Evolutionary conservation across 2,888 invertebrate species (phyloP).

Genomic region (Patella ulyssiponensis): DNA sequence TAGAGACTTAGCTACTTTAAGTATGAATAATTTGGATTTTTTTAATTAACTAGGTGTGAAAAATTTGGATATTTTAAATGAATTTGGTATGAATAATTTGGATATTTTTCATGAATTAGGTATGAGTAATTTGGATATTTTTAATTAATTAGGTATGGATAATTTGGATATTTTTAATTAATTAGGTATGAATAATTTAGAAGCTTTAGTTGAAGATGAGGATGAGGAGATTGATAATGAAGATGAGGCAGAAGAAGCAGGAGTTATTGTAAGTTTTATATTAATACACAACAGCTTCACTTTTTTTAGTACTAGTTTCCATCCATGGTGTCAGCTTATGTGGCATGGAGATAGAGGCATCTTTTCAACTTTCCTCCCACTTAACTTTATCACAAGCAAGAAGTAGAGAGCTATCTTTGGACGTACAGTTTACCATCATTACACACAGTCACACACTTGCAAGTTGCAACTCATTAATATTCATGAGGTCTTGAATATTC

Average conservation of each 20-base stretch:
- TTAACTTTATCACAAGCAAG: too few relatives aligned
- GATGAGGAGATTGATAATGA: constrained; percentile 48
- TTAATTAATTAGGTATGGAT: constrained; percentile 22
- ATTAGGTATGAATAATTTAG: constrained; percentile 43
- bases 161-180: constrained; percentile 50
- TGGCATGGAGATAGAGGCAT: too few relatives aligned
- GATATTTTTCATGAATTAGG: constrained; percentile 39
- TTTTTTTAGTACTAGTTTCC: too few relatives aligned
- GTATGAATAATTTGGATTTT: constrained; percentile 49
- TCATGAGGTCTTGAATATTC: too few relatives aligned
- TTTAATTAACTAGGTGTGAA: constrained; percentile 24
- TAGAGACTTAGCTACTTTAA: too few relatives aligned
- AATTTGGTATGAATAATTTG: constrained; percentile 40
- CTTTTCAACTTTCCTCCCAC: too few relatives aligned
- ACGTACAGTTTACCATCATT: too few relatives aligned
- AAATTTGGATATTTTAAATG: constrained; percentile 49
- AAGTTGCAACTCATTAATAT: too few relatives aligned
- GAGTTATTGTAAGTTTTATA: constrained; percentile 16
- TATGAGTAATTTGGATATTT: constrained; percentile 49
- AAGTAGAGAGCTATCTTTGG: too few relatives aligned
- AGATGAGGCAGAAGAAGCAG: constrained; percentile 20
- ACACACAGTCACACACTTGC: too few relatives aligned
- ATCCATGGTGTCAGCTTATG: too few relatives aligned
- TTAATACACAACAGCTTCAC: too few relatives aligned
- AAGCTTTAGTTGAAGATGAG: constrained; percentile 58